Conservation (phyloP, 2,888 invertebrate genomes). For the Caenorhabditis japonica region DNA sequence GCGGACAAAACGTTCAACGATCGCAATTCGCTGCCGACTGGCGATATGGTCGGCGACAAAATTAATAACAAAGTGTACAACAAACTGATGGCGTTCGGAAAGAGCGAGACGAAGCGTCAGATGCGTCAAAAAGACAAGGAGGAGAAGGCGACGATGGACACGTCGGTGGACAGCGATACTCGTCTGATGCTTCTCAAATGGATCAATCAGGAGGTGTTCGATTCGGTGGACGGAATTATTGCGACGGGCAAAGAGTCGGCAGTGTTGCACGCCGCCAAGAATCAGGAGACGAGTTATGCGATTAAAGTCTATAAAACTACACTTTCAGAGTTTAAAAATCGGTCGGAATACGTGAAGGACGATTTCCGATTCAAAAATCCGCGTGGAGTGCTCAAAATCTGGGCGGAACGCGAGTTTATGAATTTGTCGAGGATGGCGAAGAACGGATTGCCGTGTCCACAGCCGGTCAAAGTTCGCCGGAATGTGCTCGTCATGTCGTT, state of each 20-base stretch:
- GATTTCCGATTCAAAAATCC: slow-evolving; percentile 82
- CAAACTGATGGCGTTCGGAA: slow-evolving; percentile 80
- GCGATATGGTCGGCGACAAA: slow-evolving; percentile 87
- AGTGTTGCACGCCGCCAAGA: slow-evolving; percentile 67
- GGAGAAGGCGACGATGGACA: slow-evolving; percentile 76
- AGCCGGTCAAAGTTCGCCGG: slow-evolving; percentile 80
- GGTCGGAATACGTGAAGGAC: slow-evolving; percentile 81
- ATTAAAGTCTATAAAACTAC: slow-evolving; percentile 81
- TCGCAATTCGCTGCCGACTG: slow-evolving; percentile 90
- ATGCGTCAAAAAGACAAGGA: slow-evolving; percentile 80
- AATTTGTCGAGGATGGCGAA: slow-evolving; percentile 77
- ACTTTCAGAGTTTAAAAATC: slow-evolving; percentile 81
- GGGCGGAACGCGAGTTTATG: slow-evolving; percentile 82
- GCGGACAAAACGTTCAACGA: slow-evolving; percentile 90
- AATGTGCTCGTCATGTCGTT: slow-evolving; percentile 82
- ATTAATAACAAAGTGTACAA: slow-evolving; percentile 85
- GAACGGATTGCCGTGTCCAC: slow-evolving; percentile 79
- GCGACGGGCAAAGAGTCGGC: slow-evolving; percentile 81
- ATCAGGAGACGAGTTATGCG: slow-evolving; percentile 55
- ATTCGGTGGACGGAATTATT: slow-evolving; percentile 80
- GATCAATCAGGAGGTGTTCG: slow-evolving; percentile 80
- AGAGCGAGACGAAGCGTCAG: slow-evolving; percentile 79
- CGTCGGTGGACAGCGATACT: slow-evolving; percentile 81
- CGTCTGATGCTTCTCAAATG: slow-evolving; percentile 81
- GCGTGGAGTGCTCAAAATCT: slow-evolving; percentile 81